These are phyloP conservation scores for Lagria hirta DNA, from an alignment of 2,888 invertebrate genomes.

Conservation along the genomic window DNA sequence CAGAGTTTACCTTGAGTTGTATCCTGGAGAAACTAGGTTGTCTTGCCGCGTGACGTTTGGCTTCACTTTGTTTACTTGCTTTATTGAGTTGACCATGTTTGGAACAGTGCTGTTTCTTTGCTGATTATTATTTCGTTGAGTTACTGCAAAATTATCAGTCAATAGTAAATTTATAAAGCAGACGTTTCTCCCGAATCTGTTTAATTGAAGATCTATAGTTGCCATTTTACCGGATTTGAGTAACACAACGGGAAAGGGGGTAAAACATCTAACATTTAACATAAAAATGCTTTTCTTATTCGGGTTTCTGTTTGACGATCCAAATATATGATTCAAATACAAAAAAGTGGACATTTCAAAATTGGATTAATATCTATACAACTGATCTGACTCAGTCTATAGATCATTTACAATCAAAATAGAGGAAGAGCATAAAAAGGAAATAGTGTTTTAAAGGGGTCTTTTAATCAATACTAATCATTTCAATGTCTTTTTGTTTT, in stretches of 20 bases:
- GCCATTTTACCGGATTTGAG: constrained; percentile 15
- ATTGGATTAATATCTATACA: no score
- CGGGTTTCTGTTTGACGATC: no score
- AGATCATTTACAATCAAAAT: no score
- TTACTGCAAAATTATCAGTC: constrained; percentile 69
- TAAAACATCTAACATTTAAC: constrained; percentile 5
- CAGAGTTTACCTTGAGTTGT: constrained; percentile 61
- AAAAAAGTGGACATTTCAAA: constrained; percentile 6
- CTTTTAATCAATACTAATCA: no score
- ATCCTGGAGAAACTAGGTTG: constrained; percentile 68
- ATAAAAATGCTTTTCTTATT: no score
- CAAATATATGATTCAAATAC: no score
- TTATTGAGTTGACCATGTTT: constrained; percentile 72
- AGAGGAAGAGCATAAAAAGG: no score
- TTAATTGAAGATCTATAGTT: constrained; percentile 20
- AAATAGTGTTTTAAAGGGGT: no score
- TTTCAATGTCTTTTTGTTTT: no score
- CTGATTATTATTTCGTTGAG: constrained; percentile 76
- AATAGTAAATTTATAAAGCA: no score
- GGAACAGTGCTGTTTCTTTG: constrained; percentile 72
- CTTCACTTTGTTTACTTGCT: constrained; percentile 88
- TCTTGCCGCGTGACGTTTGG: constrained; percentile 82
- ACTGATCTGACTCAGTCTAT: neutral
- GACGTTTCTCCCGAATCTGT: constrained; percentile 14
- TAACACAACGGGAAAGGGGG: constrained; percentile 3